Evolutionary conservation across 2,797 vertebrate genomes (phyloP).

Genomic region (Hippocampus kuda): DNA sequence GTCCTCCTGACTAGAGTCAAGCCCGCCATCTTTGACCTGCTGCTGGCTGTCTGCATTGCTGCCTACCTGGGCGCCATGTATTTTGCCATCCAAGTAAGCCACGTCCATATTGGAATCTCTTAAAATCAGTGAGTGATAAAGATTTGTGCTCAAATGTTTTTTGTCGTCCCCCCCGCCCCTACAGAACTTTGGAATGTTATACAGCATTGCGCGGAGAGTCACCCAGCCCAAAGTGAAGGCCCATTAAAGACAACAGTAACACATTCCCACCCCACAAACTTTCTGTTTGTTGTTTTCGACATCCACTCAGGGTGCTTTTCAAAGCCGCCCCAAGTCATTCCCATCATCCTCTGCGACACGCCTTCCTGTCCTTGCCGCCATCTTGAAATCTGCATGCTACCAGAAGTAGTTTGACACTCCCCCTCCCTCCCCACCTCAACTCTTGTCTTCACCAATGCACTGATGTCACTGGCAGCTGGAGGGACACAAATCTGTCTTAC

Average conservation of each 20-base stretch:
- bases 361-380: slow-evolving; percentile 56
- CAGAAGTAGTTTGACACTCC: slow-evolving; percentile 19
- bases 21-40: slow-evolving; percentile 93
- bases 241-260: slow-evolving; percentile 58
- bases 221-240: slow-evolving; percentile 82
- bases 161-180: background rate
- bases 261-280: background rate
- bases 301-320: slow-evolving; percentile 29
- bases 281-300: slow-evolving; percentile 34
- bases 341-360: slow-evolving; percentile 28
- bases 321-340: slow-evolving; percentile 30
- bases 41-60: slow-evolving; percentile 89
- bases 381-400: slow-evolving; percentile 28
- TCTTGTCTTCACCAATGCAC: background rate
- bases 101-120: background rate
- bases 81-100: slow-evolving; percentile 83
- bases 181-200: slow-evolving; percentile 89
- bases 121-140: background rate
- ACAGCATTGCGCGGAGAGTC: slow-evolving; percentile 78
- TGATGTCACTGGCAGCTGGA: background rate
- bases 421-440: background rate
- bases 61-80: slow-evolving; percentile 91
- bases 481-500: background rate
- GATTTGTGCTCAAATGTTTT: background rate
- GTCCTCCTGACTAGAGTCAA: slow-evolving; percentile 75